Percentiles rank a stretch among this genome's conserved stretches.
These are phyloP conservation scores for Ursus arctos DNA, from an alignment of 2,113 vertebrate species.

Conservation along the genomic window DNA sequence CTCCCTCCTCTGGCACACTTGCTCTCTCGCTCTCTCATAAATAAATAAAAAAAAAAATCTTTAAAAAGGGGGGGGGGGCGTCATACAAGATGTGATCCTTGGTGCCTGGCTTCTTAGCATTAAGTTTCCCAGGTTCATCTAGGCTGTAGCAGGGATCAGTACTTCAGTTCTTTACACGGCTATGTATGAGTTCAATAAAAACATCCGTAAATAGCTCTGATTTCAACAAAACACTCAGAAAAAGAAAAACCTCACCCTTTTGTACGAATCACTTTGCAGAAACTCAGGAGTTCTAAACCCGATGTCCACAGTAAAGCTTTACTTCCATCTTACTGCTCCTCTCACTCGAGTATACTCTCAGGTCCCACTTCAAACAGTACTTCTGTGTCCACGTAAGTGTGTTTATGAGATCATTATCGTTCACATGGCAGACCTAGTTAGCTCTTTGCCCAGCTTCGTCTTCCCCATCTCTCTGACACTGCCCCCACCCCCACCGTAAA, in stretches of 20 bases:
- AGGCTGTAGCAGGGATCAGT: neutral
- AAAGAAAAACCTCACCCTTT: neutral
- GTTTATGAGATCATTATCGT: neutral
- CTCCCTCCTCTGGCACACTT: too few species aligned
- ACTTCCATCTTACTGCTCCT: neutral
- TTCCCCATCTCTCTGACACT: neutral
- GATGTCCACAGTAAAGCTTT: neutral
- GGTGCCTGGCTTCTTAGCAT: neutral
- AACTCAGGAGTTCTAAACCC: conserved; percentile 10
- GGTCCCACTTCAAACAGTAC: neutral
- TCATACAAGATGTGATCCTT: neutral
- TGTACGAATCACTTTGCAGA: conserved; percentile 47
- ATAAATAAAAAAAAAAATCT: neutral
- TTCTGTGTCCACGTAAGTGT: neutral
- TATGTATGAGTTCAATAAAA: neutral
- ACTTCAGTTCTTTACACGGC: neutral
- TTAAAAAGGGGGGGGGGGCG: neutral
- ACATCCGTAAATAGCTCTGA: conserved; percentile 20
- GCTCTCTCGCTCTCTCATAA: neutral
- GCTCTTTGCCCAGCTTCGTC: neutral
- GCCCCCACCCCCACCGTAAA: neutral
- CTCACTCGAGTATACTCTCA: neutral
- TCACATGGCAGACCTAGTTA: neutral
- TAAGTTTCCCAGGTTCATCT: conserved; percentile 3
- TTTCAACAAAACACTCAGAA: neutral